Base-by-base conservation (phyloP, 2,113 vertebrate species). In the Lampris megalopsis region DNA sequence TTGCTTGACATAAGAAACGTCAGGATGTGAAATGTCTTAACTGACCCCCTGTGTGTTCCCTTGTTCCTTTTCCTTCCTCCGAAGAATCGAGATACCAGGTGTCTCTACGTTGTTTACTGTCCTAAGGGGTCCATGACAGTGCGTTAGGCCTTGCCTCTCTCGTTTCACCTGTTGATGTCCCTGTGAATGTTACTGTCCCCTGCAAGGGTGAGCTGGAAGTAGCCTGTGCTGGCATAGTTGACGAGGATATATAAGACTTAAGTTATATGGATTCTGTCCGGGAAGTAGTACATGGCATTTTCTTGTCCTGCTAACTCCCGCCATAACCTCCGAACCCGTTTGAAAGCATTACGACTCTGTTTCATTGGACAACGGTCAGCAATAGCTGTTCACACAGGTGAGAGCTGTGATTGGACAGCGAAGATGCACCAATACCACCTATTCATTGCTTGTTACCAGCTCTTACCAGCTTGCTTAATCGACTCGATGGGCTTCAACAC, bases 231-330 rank as follows among this genome's bases (percentile, higher is more conserved):
- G 54, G 53, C 8, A 50, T 62, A 57, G 73, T 80, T 77, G 41
- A 79, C 3, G 65, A 61, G 53, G 64, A 63, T 66, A 71, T 57
- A 47, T 56, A 67, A 59, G 50, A 49, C 58, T 73, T 42, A 54
- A 82, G 62, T 56, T 77, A 73, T n/a, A 76, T 73, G 58, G 77
- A 79, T 77, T 69, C 35, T 68, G 59, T 73, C 9, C 11, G n/a
- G 40, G 10, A 52, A 69, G 45, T 64, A 36, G 45, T 24, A 24
- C 24, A 24, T 24, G 24, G 24, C 24, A 24, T 24, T 24, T 24
- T 24, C 24, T 24, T 24, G 24, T 24, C 24, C 24, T 24, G 24
- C 24, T 0, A 24, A 24, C 24, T 24, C 0, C 24, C 24, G 24
- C 24, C 24, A 24, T 24, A 24, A 24, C 24, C 24, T 24, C 24